Evolutionary conservation across 2,888 invertebrate genomes (phyloP), one percentile per base, ranked within the genome.

Genomic region (Microplitis manilae): DNA sequence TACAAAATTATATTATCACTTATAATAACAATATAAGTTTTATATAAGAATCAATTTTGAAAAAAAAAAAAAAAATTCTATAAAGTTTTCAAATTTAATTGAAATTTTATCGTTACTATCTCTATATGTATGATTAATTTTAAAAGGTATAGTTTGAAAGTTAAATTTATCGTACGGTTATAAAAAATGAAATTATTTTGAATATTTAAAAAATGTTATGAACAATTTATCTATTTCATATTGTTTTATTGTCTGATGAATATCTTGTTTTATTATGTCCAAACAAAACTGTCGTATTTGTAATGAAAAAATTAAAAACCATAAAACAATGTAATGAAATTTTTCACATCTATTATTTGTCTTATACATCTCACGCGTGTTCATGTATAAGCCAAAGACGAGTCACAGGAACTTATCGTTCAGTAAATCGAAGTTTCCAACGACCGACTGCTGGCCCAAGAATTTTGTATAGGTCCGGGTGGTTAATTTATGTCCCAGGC

Each of bases 401-500:
- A 65, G 39, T 38, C 61, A 68, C 61, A 60, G 38, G 15, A 67
- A 73, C 67, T 73, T 73, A 73, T 73, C 73, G 67, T 65, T 65
- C 73, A 73, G 73, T 67, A 67, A 65, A 73, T 73, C 73, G 65
- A 73, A 65, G 65, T 67, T 17, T 68, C 73, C 68, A 73, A 75
- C 74, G 71, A 77, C 68, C 71, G 64, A 67, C 65, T 40, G 68
- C 76, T 73, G 71, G 79, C 78, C 76, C 68, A 79, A 80, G 80
- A 81, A 81, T 80, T 79, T 79, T 75, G 79, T 79, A 75, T 79
- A 79, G 76, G 74, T 74, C 79, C 76, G 77, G 70, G 76, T 79
- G 80, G 81, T 83, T 86, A 85, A 85, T 86, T 86, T 86, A 86
- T 84, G 84, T 83, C 84, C 84, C 80, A 79, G 81, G 68, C 85